phyloP scores from a whole-genome alignment of 1,140 invertebrate genomes.

The Stratiolaelaps scimitus region DNA sequence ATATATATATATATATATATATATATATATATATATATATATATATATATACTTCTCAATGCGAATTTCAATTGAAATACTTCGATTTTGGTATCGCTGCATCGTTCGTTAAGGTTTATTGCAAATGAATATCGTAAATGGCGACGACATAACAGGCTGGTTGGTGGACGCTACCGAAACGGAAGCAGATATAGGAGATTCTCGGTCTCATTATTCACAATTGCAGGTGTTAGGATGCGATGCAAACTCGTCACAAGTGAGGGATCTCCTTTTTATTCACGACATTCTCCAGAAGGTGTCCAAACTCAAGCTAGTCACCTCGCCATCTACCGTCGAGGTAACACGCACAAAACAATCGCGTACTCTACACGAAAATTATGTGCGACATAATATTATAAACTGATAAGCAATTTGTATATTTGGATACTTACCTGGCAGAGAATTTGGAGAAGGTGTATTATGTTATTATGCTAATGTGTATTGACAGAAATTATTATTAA shows the following conservation, averaged over 20 bases:
- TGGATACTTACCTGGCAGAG: too few relatives aligned
- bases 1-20: not conserved
- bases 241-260: not conserved
- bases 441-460: too few relatives aligned
- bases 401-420: too few relatives aligned
- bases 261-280: conserved; percentile 7
- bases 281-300: conserved; percentile 16
- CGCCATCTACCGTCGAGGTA: not conserved
- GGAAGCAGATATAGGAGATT: not conserved
- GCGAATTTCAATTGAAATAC: not conserved
- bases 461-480: too few relatives aligned
- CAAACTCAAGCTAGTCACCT: conserved; percentile 21
- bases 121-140: not conserved
- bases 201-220: not conserved
- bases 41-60: not conserved
- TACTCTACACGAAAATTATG: too few relatives aligned
- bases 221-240: conserved; percentile 2
- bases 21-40: not conserved
- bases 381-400: too few relatives aligned
- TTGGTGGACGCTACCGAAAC: too few relatives aligned
- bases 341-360: too few relatives aligned
- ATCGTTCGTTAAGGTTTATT: not conserved
- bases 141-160: too few relatives aligned
- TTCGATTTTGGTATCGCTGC: not conserved
- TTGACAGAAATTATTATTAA: not conserved